Conservation (phyloP, 2,113 vertebrate species). For the Brachypodius melanocephalos region DNA sequence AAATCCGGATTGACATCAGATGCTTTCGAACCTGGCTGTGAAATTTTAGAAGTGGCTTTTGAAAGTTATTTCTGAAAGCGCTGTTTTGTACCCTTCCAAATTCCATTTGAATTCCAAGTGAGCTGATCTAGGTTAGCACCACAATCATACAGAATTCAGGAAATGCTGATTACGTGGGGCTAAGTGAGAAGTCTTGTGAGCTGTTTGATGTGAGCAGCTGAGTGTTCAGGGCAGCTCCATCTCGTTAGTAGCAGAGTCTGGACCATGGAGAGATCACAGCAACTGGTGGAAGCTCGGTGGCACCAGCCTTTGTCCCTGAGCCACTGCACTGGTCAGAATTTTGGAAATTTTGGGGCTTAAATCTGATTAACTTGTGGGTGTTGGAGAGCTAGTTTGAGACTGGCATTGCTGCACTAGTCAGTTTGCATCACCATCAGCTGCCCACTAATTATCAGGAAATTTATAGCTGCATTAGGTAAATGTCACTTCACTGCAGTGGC, state of each 20-base stretch:
- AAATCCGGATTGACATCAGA: not conserved
- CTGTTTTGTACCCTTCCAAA: not conserved
- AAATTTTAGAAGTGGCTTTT: not conserved
- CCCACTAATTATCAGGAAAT: slow-evolving; percentile 87
- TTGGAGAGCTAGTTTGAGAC: slow-evolving; percentile 76
- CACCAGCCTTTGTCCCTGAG: slow-evolving; percentile 41
- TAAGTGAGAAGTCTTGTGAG: not conserved
- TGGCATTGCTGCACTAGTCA: slow-evolving; percentile 80
- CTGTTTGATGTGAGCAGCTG: not conserved
- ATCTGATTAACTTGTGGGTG: slow-evolving; percentile 59
- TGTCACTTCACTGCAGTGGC: slow-evolving; percentile 87
- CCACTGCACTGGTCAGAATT: not conserved
- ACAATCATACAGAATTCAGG: not conserved
- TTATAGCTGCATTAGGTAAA: slow-evolving; percentile 91
- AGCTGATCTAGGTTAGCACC: not conserved
- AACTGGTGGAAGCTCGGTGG: not conserved
- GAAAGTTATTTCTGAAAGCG: not conserved
- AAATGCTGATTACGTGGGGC: fast-evolving
- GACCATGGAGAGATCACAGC: not conserved
- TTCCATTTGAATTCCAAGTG: not conserved
- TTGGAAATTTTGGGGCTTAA: not conserved
- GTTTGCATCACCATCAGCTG: slow-evolving; percentile 85
- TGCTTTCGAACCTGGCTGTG: not conserved
- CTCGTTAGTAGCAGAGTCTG: not conserved
- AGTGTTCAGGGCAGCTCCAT: not conserved